Conservation (phyloP, 2,113 vertebrate species). For the Sorex araneus region DNA sequence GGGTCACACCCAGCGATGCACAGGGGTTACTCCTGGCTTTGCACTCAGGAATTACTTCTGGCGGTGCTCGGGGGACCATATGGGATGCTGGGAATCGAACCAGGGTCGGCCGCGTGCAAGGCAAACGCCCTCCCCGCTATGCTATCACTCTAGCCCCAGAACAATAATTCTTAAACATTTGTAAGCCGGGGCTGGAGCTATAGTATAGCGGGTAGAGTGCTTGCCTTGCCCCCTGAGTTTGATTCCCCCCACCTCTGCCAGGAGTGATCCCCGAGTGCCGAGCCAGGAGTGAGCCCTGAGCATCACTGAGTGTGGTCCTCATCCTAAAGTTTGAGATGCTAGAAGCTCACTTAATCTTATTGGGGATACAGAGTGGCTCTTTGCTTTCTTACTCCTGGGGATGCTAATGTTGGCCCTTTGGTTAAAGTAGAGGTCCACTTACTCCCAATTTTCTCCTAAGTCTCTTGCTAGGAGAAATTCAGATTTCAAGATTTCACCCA, state of each 20-base stretch:
- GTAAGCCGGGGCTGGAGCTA: not conserved
- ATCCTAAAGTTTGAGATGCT: not conserved
- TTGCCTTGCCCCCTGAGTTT: not conserved
- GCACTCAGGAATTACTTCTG: no score
- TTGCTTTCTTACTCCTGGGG: not conserved
- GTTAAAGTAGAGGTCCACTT: not conserved
- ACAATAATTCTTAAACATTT: slow-evolving; percentile 1
- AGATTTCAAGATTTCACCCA: not conserved
- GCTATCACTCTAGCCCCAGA: no score
- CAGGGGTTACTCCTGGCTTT: no score
- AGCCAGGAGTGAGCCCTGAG: not conserved
- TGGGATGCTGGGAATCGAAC: no score
- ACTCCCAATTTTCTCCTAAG: not conserved
- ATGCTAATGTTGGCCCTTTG: slow-evolving; percentile 19
- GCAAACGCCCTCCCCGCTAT: no score
- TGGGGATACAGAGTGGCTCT: not conserved
- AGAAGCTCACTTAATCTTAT: not conserved
- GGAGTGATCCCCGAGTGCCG: not conserved
- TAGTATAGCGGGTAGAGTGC: not conserved
- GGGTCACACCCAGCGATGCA: no score
- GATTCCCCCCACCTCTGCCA: no score
- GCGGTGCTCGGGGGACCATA: no score
- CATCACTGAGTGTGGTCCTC: not conserved
- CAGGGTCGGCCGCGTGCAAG: no score
- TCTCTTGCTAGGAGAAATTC: not conserved